Base-by-base conservation (phyloP, 2,797 vertebrate genomes). In the Tenualosa ilisha region DNA sequence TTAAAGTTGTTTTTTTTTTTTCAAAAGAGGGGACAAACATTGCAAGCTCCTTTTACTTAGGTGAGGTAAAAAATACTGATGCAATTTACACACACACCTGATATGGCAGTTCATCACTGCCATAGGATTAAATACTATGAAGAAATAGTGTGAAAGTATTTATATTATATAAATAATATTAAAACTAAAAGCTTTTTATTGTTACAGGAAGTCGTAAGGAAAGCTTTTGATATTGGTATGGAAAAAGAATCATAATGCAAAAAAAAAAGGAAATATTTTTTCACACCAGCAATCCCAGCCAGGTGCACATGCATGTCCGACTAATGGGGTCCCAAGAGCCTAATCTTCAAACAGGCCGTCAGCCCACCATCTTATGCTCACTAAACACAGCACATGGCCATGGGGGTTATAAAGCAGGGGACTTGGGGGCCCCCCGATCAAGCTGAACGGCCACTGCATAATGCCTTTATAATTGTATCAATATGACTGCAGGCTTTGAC, bases 401-500 rank as follows among this genome's bases (percentile, higher is more conserved):
- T 3, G 17, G 40, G 72, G 6, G 17, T 43, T 40, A 2, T 79
- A 46, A 79, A 79, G 40, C 72, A 46, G 72, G 72, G 7, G 68
- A 9, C 31, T 31, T 17, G 31, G 26, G 68, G n/a, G 6, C 68
- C 37, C 13, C 37, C 68, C 40, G 13, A 17, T 43, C 68, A 13
- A 40, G 68, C 68, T 6, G 68, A 4, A 3, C 5, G 6, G 6
- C 37, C 12, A 79, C 72, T 22, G 6, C 37, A 0, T 79, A 79
- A 79, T 79, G 40, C 37, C 72, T 79, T 46, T 79, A n/a, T 79
- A 79, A 79, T 46, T 79, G 72, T 79, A 40, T 79, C 72, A 79
- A 22, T 79, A 79, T 79, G 72, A 79, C 15, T 20, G 37, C 40
- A 37, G 37, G 72, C 72, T 79, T 43, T 79, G 72, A 79, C 72